phyloP scores from a whole-genome alignment of 2,113 vertebrate species.

The Elephas maximus region DNA sequence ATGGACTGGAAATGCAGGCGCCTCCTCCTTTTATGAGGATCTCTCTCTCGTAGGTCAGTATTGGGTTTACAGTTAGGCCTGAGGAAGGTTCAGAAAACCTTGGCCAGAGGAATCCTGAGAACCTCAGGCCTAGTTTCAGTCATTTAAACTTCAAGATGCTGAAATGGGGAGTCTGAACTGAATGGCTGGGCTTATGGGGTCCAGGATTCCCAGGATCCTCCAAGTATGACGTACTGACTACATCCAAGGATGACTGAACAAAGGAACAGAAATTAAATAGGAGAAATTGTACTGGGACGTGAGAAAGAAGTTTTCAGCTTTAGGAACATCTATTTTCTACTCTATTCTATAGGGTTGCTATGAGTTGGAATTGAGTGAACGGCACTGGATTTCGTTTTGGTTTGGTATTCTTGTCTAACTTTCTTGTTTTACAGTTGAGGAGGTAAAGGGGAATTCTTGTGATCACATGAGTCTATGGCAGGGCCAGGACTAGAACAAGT shows the following conservation, averaged over 20 bases:
- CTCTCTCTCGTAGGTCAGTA: background rate
- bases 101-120: background rate
- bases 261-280: background rate
- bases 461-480: background rate
- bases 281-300: background rate
- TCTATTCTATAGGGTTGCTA: too few species aligned
- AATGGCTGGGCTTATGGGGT: background rate
- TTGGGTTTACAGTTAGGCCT: background rate
- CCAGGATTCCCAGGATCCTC: background rate
- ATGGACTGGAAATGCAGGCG: background rate
- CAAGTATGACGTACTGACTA: background rate
- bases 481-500: background rate
- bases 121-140: background rate
- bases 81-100: background rate
- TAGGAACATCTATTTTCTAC: background rate
- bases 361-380: too few species aligned
- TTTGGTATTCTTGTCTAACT: background rate
- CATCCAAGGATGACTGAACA: background rate
- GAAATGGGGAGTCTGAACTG: background rate
- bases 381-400: too few species aligned
- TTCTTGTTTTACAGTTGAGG: background rate
- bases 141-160: background rate
- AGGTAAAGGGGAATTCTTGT: background rate
- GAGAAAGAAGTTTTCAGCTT: conserved; percentile 1
- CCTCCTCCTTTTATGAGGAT: background rate